Evolutionary conservation across 1,140 invertebrate species (phyloP), one percentile per base, ranked within the genome.

Genomic region (Zaprionus tsacasi): DNA sequence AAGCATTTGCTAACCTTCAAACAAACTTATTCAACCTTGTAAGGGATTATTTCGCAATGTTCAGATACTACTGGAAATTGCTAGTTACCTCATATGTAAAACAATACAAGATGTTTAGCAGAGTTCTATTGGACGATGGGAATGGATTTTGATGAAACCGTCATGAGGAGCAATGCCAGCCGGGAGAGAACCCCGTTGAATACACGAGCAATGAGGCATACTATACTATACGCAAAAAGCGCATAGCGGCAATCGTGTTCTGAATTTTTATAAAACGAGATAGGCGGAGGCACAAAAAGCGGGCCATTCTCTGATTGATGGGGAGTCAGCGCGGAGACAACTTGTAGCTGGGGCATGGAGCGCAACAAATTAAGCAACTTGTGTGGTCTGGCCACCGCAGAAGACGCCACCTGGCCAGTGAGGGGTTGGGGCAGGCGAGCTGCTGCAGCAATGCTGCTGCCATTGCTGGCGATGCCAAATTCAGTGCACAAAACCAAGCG

Each of bases 311-410:
- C 83, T 88, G 83, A 88, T 88, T 88, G 83, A 88, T 83, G 81
- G 78, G 78, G 83, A 88, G 80, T 88, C 83, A 88, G 80, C 78
- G 83, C 78, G 83, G 76, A 87, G 77, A 82, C 82, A 85, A 83
- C 81, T 83, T 80, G 75, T 54, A 40, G 61, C 58, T 54, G 58
- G 43, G 60, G 67, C 79, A 70, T 81, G 79, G 76, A 71, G 79
- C 79, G 83, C 83, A 88, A 89, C 83, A 88, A 88, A 88, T 88
- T 88, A 88, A 88, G 80, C 85, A 60, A 83, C 83, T 89, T 88
- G 83, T 88, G 83, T 88, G 83, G 83, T 76, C 83, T 50, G 76
- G 77, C 78, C 78, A 76, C 78, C 82, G 75, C 83, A 70, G 85
- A 76, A 89, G 83, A 88, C 83, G 83, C 83, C 83, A 88, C 78